Conservation (phyloP, 2,797 vertebrate species). For the Pangasius mekongensis region DNA sequence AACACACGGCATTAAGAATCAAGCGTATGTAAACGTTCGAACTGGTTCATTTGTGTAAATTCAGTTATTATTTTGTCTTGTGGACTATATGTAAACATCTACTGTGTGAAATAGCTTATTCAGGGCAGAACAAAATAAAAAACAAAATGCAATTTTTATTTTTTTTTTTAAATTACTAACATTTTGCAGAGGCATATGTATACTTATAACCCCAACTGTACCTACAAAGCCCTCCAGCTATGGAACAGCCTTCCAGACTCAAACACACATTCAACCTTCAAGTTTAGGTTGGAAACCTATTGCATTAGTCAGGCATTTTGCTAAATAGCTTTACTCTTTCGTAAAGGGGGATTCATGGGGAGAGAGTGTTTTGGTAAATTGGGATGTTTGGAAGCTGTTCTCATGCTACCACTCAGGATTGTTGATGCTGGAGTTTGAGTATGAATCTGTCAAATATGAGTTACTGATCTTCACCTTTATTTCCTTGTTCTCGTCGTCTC, state of each 20-base stretch:
- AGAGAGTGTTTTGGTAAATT: not conserved
- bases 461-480: not conserved
- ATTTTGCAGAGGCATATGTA: too few relatives aligned
- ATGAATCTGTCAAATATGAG: not conserved
- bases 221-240: not conserved
- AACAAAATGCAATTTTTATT: too few relatives aligned
- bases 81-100: too few relatives aligned
- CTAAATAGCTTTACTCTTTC: not conserved
- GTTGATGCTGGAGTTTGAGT: not conserved
- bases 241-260: not conserved
- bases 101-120: too few relatives aligned
- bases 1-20: too few relatives aligned
- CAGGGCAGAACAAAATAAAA: too few relatives aligned
- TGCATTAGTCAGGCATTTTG: not conserved
- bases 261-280: not conserved
- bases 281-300: not conserved
- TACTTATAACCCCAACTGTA: too few relatives aligned
- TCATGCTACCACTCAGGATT: not conserved
- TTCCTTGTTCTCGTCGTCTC: not conserved
- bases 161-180: too few relatives aligned
- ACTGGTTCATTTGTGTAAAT: too few relatives aligned
- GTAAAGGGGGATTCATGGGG: not conserved
- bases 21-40: too few relatives aligned
- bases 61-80: too few relatives aligned
- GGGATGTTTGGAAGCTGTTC: not conserved